Base-by-base conservation (phyloP, 1,140 invertebrate genomes). In the Drosophila kanapiae region DNA sequence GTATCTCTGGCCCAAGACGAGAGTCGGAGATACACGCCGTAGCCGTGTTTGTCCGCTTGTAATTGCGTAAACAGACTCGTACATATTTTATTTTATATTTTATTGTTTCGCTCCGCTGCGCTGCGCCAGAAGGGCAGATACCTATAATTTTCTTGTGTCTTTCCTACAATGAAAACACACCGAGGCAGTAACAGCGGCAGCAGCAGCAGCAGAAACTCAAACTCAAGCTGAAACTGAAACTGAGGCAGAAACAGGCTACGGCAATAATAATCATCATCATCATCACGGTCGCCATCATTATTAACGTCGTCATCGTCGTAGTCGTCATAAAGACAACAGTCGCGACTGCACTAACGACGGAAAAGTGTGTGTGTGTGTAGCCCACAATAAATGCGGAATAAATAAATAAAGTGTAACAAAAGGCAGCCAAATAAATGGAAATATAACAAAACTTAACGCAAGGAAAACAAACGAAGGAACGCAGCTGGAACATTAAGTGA, bases 121-220 rank as follows among this genome's bases (percentile, higher is more conserved):
- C 85, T 77, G 71, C 84, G 88, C 88, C 90, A 91, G 84, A 91
- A 91, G 88, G 88, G 88, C 88, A 91, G 82, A 91, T 91, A 91
- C 88, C 88, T 91, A 91, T 91, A 91, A 91, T 91, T 91, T 91
- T 91, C 88, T 90, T 91, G 78, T 88, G 85, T 88, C 85, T 88
- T 77, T 90, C 75, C 74, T 88, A 88, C 85, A 90, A 84, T 88
- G 85, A 80, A 86, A 87, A 86, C 82, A 76, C 75, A 75, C 47
- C 56, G 43, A 80, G 47, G 69, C 75, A 69, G 29, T 42, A 61
- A 33, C 58, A 63, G 18, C 37, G 71, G 23, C 18, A 58, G 43
- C 58, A 42, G 54, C 53, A 69, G 40, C 57, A 56, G 42, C 54
- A 45, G 59, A 43, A 71, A 53, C 45, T 62, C 23, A 47, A 70